phyloP scores from a whole-genome alignment of 2,797 vertebrate species.

The Aphelocoma californica region DNA sequence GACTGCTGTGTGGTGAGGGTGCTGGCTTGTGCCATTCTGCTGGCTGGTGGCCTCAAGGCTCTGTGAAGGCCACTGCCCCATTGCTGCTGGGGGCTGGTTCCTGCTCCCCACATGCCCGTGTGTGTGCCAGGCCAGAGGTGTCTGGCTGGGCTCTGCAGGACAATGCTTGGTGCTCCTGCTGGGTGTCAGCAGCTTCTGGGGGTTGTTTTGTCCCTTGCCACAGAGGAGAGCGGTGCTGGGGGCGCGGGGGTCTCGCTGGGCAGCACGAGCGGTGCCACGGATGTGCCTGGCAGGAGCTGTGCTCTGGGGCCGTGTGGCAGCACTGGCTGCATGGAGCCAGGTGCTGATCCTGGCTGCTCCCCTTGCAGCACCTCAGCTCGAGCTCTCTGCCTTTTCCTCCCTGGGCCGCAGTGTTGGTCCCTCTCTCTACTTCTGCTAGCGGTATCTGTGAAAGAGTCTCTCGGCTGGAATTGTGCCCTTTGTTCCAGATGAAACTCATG shows the following conservation, averaged over 20 bases:
- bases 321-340: fast-evolving
- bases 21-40: fast-evolving
- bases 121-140: fast-evolving
- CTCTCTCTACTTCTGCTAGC: not conserved
- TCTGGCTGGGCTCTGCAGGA: fast-evolving
- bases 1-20: not conserved
- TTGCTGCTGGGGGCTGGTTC: not conserved
- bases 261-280: fast-evolving
- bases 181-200: not conserved
- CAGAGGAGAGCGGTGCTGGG: fast-evolving
- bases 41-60: not conserved
- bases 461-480: not conserved
- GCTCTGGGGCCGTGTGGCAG: not conserved
- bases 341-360: not conserved
- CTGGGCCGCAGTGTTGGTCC: not conserved
- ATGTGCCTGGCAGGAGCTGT: not conserved
- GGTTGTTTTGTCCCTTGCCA: not conserved
- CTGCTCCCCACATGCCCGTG: fast-evolving
- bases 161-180: fast-evolving
- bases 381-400: not conserved
- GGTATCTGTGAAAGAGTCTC: not conserved
- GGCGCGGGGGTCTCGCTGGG: fast-evolving
- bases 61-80: fast-evolving
- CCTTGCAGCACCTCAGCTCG: not conserved
- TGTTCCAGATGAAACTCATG: not conserved